A percentile compares a stretch with the other conserved stretches of the same genome.
Conservation (phyloP, 2,113 vertebrate genomes). For the Dasypus novemcinctus region DNA sequence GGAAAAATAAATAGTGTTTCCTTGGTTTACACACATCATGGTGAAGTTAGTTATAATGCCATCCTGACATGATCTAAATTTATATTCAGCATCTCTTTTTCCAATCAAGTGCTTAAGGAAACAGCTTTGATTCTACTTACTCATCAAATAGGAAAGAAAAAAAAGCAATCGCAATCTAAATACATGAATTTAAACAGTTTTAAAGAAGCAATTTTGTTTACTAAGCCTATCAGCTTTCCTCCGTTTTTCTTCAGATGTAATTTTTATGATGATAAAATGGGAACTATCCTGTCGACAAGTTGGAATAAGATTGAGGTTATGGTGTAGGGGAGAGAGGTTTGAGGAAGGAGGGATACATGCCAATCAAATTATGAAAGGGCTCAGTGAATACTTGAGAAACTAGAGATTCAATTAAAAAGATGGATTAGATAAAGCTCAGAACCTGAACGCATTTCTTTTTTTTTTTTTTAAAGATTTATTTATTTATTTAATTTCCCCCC, state of each 20-base stretch:
- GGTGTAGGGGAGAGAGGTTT: background rate
- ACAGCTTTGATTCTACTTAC: background rate
- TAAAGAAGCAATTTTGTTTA: conserved; percentile 26
- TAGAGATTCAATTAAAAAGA: background rate
- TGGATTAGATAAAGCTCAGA: background rate
- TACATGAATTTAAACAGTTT: background rate
- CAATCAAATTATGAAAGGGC: background rate
- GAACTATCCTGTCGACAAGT: background rate
- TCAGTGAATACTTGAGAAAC: background rate
- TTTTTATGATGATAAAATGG: conserved; percentile 6
- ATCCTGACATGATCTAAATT: background rate
- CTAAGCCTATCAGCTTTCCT: background rate
- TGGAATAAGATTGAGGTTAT: background rate
- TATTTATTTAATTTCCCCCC: too few relatives aligned
- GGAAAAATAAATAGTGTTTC: conserved; percentile 47
- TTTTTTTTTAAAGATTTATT: too few relatives aligned
- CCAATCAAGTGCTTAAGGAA: conserved; percentile 38
- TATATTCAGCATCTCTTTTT: conserved; percentile 19
- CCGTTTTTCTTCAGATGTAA: background rate
- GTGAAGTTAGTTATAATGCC: conserved; percentile 38
- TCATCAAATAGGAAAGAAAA: background rate
- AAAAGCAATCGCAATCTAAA: background rate
- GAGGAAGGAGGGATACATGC: background rate
- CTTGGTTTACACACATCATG: background rate
- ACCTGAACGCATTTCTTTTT: conserved; percentile 1